Evolutionary conservation across 2,888 invertebrate genomes (phyloP).

Genomic region (Sisyra terminalis): DNA sequence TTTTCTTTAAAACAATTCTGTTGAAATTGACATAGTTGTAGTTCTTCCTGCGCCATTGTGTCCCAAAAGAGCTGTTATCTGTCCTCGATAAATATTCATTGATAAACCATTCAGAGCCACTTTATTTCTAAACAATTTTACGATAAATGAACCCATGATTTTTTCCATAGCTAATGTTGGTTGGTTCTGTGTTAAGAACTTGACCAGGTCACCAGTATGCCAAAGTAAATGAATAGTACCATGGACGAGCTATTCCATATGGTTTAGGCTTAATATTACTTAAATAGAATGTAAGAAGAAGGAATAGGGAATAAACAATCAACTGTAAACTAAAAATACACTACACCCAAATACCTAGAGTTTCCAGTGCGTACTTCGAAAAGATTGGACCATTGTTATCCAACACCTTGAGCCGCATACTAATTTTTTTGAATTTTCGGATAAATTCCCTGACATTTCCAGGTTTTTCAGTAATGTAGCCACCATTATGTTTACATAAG

Average conservation of each 20-base stretch:
- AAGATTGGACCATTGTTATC: constrained; percentile 29
- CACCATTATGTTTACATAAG: no score
- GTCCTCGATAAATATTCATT: constrained; percentile 61
- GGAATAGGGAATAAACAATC: constrained; percentile 31
- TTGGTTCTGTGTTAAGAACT: not conserved
- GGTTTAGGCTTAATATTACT: constrained; percentile 38
- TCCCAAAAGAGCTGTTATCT: constrained; percentile 75
- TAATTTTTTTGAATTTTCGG: no score
- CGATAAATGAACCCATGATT: constrained; percentile 14
- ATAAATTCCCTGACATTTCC: no score
- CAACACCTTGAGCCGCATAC: constrained; percentile 23
- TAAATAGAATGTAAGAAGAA: constrained; percentile 39
- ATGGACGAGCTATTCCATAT: constrained; percentile 42
- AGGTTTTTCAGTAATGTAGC: no score
- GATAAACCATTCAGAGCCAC: constrained; percentile 51
- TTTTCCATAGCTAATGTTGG: not conserved
- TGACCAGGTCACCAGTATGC: not conserved
- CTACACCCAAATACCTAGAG: constrained; percentile 19
- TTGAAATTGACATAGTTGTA: constrained; percentile 55
- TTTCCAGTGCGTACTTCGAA: constrained; percentile 18
- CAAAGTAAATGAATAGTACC: constrained; percentile 14
- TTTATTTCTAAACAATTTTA: constrained; percentile 26
- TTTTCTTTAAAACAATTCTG: no score
- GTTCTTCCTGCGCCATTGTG: constrained; percentile 36
- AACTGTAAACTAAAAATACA: constrained; percentile 33